These are phyloP conservation scores for Drosophila silvestris DNA, from an alignment of 2,888 invertebrate genomes.

Conservation along the genomic window DNA sequence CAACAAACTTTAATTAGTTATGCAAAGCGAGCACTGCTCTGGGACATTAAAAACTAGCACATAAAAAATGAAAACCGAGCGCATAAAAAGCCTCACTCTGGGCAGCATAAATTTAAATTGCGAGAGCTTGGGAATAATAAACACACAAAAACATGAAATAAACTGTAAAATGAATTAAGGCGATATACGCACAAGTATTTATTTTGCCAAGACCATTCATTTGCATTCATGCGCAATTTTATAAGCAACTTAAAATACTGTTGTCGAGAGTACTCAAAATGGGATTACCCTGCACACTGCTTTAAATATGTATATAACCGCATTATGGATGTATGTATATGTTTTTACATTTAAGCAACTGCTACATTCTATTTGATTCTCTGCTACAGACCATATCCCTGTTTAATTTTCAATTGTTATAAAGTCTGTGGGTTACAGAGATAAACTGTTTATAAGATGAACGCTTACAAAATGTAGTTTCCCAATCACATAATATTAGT, in stretches of 20 bases:
- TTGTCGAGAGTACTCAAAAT: not conserved
- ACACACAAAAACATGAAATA: slow-evolving; percentile 27
- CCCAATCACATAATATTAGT: not conserved
- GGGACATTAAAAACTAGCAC: slow-evolving; percentile 54
- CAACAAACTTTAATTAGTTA: slow-evolving; percentile 77
- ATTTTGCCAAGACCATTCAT: slow-evolving; percentile 33
- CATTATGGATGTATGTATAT: not conserved
- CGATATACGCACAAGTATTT: slow-evolving; percentile 13
- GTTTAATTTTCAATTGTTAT: too few relatives aligned
- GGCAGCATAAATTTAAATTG: slow-evolving; percentile 52
- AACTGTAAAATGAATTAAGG: slow-evolving; percentile 46
- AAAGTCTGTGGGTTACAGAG: too few relatives aligned
- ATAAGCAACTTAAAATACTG: slow-evolving; percentile 4
- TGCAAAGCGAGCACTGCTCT: slow-evolving; percentile 66
- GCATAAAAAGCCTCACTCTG: slow-evolving; percentile 35
- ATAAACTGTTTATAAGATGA: not conserved
- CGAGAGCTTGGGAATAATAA: slow-evolving; percentile 32
- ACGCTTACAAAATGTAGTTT: not conserved
- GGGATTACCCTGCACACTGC: not conserved
- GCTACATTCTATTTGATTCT: not conserved
- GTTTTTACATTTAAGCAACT: not conserved
- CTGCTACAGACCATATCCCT: not conserved
- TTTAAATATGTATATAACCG: not conserved
- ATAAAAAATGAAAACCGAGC: slow-evolving; percentile 37
- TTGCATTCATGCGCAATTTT: slow-evolving; percentile 35